Conservation (phyloP, 2,113 vertebrate species). For the Myxocyprinus asiaticus region DNA sequence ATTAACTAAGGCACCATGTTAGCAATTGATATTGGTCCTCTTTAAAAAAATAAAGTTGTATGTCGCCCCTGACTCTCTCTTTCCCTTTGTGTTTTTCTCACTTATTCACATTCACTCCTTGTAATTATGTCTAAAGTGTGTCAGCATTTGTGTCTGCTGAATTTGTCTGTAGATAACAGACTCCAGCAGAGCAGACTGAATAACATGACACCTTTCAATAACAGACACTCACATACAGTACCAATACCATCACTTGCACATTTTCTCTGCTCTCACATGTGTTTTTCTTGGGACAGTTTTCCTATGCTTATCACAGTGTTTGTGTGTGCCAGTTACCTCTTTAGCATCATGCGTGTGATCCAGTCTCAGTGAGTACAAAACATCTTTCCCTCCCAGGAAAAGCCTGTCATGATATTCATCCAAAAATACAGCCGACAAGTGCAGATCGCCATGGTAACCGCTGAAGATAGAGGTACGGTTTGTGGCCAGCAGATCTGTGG, state of each 20-base stretch:
- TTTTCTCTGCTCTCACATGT: not conserved
- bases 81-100: not conserved
- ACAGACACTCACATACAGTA: no score
- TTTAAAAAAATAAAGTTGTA: no score
- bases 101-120: not conserved
- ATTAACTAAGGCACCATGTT: no score
- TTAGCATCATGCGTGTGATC: constrained; percentile 74
- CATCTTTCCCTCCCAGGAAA: constrained; percentile 88
- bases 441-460: constrained; percentile 79
- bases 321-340: constrained; percentile 76
- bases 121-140: constrained; percentile 10
- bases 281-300: not conserved
- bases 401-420: constrained; percentile 95
- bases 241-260: constrained; percentile 16
- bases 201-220: constrained; percentile 1
- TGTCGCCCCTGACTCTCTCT: no score
- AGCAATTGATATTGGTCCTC: no score
- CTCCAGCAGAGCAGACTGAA: constrained; percentile 1
- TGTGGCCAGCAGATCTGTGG: constrained; percentile 83
- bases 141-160: not conserved
- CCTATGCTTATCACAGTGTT: constrained; percentile 6
- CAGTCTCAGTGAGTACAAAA: constrained; percentile 88
- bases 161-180: constrained; percentile 20
- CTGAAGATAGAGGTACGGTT: constrained; percentile 87
- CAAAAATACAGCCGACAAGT: constrained; percentile 81